Evolutionary conservation across 2,797 vertebrate genomes (phyloP).

Genomic region (Perdix hodgsoniae): DNA sequence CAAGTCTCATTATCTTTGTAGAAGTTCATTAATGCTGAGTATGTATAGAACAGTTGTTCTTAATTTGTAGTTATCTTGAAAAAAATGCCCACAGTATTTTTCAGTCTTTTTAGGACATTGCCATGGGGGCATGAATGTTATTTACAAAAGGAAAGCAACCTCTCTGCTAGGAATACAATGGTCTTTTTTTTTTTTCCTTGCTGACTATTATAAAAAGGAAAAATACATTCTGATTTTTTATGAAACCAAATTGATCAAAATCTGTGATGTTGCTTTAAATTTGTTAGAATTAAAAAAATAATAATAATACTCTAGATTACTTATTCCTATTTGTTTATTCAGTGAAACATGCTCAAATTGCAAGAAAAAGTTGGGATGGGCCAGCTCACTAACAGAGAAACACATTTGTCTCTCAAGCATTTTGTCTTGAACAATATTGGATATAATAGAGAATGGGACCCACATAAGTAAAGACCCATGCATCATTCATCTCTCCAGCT

Average conservation of each 20-base stretch:
- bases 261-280: neutral
- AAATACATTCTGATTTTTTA: neutral
- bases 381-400: neutral
- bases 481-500: neutral
- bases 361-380: neutral
- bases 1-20: conserved; percentile 51
- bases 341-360: neutral
- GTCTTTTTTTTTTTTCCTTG: neutral
- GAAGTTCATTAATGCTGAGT: conserved; percentile 50
- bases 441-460: neutral
- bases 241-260: neutral
- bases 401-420: neutral
- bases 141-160: neutral
- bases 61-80: neutral
- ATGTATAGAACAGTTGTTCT: neutral
- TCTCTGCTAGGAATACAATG: neutral
- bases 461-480: neutral
- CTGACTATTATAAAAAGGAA: neutral
- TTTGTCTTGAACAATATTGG: neutral
- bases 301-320: neutral
- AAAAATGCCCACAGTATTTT: neutral
- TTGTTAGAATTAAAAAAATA: neutral
- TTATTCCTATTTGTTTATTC: neutral
- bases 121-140: neutral
- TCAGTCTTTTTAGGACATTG: neutral